Evolutionary conservation across 1,140 invertebrate genomes (phyloP), one percentile per base, ranked within the genome.

Genomic region (Limonius californicus): DNA sequence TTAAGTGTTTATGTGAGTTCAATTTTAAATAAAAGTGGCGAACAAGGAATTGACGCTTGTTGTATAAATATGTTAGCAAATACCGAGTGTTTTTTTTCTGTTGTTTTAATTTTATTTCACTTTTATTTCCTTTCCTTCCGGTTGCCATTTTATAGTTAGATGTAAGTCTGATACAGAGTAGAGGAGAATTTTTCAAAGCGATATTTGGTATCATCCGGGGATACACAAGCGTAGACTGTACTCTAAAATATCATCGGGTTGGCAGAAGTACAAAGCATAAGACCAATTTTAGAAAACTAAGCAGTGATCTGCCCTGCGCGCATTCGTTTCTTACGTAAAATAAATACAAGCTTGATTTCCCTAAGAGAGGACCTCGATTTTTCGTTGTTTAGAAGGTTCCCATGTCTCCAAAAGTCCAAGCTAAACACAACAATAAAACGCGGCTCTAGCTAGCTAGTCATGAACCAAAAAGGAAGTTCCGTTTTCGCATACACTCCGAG

Each of bases 141-240:
- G n/a, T 39, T 39, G 35, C 35, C 35, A 39, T 27, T 45, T 45
- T 45, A 45, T 19, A 2, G 11, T 21, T 18, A 50, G 45, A 50
- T 50, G 45, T 50, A 50, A 50, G 45, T 50, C 16, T 50, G 45
- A 50, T 50, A 50, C 45, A 50, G 45, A 18, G n/a, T 39, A 39
- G 11, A 27, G 11, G n/a, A 39, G 35, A 18, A 50, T 2, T 50
- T 50, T 19, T 50, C 16, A 50, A 45, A 50, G 12, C 7, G 45
- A 50, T 21, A 14, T 50, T 50, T 21, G 35, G 35, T 39, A 39
- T 39, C 35, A 14, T 39, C 35, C 35, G n/a, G n/a, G 35, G 35
- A 39, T 39, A 39, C 4, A 4, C n/a, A 14, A 39, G 35, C n/a
- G 35, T 39, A 39, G 35, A 39, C 35, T 39, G 35, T 39, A 39